Evolutionary conservation across 2,113 vertebrate genomes (phyloP).

Genomic region (Eolophus roseicapilla): DNA sequence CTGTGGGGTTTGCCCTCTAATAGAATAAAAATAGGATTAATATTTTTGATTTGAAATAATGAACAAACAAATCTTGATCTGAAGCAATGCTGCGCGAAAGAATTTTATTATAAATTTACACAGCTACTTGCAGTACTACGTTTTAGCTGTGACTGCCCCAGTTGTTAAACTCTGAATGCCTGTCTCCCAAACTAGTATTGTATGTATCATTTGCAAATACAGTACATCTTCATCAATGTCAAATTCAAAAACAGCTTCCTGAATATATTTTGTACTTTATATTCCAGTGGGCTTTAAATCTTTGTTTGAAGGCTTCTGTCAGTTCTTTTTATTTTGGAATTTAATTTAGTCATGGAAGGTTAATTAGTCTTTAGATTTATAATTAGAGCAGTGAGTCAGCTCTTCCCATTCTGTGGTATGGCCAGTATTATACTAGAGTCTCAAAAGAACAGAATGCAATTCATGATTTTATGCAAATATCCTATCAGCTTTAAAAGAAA

Average conservation of each 20-base stretch:
- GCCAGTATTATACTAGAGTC: not conserved
- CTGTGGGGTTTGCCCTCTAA: not conserved
- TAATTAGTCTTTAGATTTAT: conserved; percentile 39
- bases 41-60: not conserved
- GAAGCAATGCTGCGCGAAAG: not conserved
- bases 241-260: not conserved
- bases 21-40: not conserved
- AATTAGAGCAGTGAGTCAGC: conserved; percentile 28
- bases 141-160: not conserved
- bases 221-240: conserved; percentile 14
- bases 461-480: conserved; percentile 49
- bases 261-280: not conserved
- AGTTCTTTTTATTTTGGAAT: conserved; percentile 17
- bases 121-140: not conserved
- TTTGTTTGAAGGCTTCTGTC: conserved; percentile 26
- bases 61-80: not conserved
- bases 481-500: not conserved
- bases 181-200: not conserved
- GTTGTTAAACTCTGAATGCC: not conserved
- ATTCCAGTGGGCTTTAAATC: conserved; percentile 13
- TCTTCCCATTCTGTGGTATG: not conserved
- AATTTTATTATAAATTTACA: not conserved
- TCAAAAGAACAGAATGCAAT: not conserved
- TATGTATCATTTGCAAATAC: not conserved
- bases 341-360: conserved; percentile 48